Conservation (phyloP, 1,140 invertebrate genomes). For the Bombus impatiens region DNA sequence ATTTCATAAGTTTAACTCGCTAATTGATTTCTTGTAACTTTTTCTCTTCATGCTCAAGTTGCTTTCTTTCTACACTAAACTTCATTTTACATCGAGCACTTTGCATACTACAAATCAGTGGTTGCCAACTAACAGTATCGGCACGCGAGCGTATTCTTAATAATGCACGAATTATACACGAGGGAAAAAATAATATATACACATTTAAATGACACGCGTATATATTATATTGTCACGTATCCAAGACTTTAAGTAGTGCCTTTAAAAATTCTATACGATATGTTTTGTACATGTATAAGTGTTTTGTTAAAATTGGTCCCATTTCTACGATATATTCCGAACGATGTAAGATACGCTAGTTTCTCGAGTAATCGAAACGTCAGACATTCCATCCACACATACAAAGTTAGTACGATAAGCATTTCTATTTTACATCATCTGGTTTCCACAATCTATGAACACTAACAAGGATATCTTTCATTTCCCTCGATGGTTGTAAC, state of each 20-base stretch:
- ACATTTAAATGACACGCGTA: not conserved
- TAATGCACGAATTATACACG: not conserved
- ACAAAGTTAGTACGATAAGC: too few relatives aligned
- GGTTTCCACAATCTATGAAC: not conserved
- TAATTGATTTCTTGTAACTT: not conserved
- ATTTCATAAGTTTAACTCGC: not conserved
- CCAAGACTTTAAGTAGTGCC: not conserved
- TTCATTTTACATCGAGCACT: not conserved
- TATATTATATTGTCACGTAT: not conserved
- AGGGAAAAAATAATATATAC: too few relatives aligned
- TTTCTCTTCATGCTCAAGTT: too few relatives aligned
- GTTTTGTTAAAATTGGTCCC: not conserved
- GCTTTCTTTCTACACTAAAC: not conserved
- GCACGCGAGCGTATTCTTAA: constrained; percentile 17
- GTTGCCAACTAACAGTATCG: constrained; percentile 9
- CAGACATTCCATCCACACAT: not conserved
- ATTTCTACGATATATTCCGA: not conserved
- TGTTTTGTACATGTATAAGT: too few relatives aligned
- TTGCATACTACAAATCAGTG: constrained; percentile 29
- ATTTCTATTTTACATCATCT: not conserved
- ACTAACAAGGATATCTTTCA: not conserved
- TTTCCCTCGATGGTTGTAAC: not conserved
- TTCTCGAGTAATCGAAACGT: not conserved
- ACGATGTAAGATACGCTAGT: not conserved
- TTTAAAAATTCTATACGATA: not conserved